Evolutionary conservation across 1,140 invertebrate genomes (phyloP), one percentile per base, ranked within the genome.

Genomic region (Pissodes strobi): DNA sequence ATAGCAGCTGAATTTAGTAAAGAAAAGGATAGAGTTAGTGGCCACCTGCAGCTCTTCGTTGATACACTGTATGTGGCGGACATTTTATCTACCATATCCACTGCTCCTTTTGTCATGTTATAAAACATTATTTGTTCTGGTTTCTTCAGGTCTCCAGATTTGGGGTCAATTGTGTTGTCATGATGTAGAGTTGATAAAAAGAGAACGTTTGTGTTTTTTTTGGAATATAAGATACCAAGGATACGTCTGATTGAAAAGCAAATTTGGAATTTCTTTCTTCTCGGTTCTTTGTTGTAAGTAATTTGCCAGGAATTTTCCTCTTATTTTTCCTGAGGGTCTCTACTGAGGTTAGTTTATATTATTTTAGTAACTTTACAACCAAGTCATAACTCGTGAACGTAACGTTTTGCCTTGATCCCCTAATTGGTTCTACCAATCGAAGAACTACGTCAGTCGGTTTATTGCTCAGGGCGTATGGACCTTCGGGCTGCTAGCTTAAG

Each of bases 331-430:
- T n/a, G n/a, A 74, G 46, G 6, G 72, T 77, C 19, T 71, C 74
- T n/a, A 75, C 53, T 18, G 66, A 21, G 13, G 74, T n/a, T n/a
- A n/a, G n/a, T n/a, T n/a, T n/a, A n/a, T n/a, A n/a, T n/a, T n/a
- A n/a, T n/a, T n/a, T n/a, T 76, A 75, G 67, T 22, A 79, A 66
- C 46, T 75, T 65, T n/a, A 53, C 5, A 21, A 75, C 55, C 13
- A 57, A 25, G 17, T 27, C n/a, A 2, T 23, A 10, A 19, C 22
- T 46, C 6, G 41, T 61, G 46, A 66, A 69, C 21, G 67, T 69
- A 3, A 69, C 22, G 27, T 69, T 69, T 10, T 52, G 39, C 1
- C 27, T 43, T 2, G 43, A 41, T n/a, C n/a, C n/a, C n/a, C n/a
- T n/a, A n/a, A n/a, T n/a, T n/a, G n/a, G n/a, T n/a, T n/a, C n/a